These are phyloP conservation scores for Struthidea cinerea DNA, from an alignment of 2,113 vertebrate species.

Conservation along the genomic window DNA sequence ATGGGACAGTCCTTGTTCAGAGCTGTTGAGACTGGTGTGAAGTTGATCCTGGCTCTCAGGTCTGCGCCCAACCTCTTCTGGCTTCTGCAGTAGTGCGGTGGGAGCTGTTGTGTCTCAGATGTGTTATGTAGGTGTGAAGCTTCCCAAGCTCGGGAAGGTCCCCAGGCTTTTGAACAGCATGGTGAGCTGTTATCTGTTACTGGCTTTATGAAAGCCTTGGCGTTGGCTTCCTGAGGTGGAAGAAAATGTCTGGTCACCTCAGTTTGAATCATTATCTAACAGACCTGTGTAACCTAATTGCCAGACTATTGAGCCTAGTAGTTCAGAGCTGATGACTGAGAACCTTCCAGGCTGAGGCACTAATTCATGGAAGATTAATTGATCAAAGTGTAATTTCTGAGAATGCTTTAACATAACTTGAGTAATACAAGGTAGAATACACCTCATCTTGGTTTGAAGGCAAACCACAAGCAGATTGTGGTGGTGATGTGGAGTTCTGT, in stretches of 20 bases:
- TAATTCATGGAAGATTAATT: conserved; percentile 38
- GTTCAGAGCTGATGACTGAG: conserved; percentile 1
- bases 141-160: not conserved
- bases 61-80: not conserved
- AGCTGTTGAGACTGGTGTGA: not conserved
- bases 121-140: not conserved
- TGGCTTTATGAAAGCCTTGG: not conserved
- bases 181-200: not conserved
- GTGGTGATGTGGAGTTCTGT: conserved; percentile 12
- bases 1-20: not conserved
- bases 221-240: not conserved
- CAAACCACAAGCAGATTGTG: conserved; percentile 38
- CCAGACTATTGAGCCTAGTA: not conserved
- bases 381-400: conserved; percentile 32
- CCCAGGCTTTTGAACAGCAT: not conserved
- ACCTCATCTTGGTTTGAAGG: conserved; percentile 10
- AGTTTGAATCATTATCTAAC: not conserved
- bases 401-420: conserved; percentile 14
- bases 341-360: not conserved
- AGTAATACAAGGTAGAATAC: not conserved
- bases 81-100: not conserved
- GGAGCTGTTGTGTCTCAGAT: not conserved
- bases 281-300: conserved; percentile 7
- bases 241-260: not conserved
- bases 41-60: not conserved